A percentile compares a stretch with the other conserved stretches of the same genome.
Conservation (phyloP, 1,140 invertebrate genomes). For the Drosophila leontia region DNA sequence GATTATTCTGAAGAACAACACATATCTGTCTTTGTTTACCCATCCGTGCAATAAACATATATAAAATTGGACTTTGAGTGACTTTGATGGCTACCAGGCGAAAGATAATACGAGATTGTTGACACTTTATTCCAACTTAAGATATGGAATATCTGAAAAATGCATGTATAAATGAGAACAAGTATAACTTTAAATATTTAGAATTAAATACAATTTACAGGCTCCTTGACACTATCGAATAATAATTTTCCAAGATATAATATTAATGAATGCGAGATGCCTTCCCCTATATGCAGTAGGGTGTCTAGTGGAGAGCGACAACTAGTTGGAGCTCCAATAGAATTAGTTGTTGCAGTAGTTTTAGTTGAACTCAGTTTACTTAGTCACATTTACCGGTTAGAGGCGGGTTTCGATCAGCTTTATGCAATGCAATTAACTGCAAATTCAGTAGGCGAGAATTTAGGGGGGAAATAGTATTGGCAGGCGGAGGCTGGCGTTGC, state of each 20-base stretch:
- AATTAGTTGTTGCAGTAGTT: conserved; percentile 34
- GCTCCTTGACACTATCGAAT: no score
- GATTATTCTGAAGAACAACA: conserved; percentile 27
- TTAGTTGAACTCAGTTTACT: conserved; percentile 40
- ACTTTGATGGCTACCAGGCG: conserved; percentile 5
- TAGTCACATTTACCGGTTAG: conserved; percentile 48
- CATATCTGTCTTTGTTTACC: conserved; percentile 28
- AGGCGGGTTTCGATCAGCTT: conserved; percentile 48
- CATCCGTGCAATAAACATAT: conserved; percentile 6
- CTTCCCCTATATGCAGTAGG: conserved; percentile 14
- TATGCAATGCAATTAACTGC: conserved; percentile 60
- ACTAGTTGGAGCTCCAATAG: conserved; percentile 27
- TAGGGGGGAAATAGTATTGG: not conserved
- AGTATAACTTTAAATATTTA: no score
- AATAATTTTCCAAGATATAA: not conserved
- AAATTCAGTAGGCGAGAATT: conserved; percentile 6
- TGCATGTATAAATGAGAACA: not conserved
- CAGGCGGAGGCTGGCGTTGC: conserved; percentile 11
- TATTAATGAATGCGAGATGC: not conserved
- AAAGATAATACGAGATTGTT: conserved; percentile 9
- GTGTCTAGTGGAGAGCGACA: conserved; percentile 23
- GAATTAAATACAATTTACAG: no score
- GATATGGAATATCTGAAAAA: conserved; percentile 1
- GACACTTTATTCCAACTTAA: not conserved
- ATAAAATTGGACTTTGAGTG: conserved; percentile 27